These are phyloP conservation scores for Chrysotoxum bicinctum DNA, from an alignment of 2,888 invertebrate species.

Conservation along the genomic window DNA sequence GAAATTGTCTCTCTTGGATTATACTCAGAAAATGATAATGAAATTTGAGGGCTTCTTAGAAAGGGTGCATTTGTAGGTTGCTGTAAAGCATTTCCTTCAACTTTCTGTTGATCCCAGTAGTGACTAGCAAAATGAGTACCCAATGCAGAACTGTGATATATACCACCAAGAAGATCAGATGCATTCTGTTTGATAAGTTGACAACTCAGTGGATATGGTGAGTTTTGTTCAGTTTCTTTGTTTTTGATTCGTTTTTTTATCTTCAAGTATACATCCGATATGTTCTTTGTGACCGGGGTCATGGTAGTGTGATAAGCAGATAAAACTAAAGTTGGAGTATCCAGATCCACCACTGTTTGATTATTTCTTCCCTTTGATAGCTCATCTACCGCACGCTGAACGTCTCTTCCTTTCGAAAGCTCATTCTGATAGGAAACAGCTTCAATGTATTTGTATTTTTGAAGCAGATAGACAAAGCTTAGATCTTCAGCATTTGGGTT, in stretches of 20 bases:
- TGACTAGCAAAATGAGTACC: slow-evolving; percentile 78
- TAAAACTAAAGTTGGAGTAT: slow-evolving; percentile 78
- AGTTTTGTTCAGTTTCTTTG: slow-evolving; percentile 73
- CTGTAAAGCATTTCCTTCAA: slow-evolving; percentile 67
- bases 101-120: slow-evolving; percentile 74
- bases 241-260: slow-evolving; percentile 77
- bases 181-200: slow-evolving; percentile 78
- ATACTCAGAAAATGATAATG: slow-evolving; percentile 67
- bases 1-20: slow-evolving; percentile 72
- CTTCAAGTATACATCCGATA: slow-evolving; percentile 78
- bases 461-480: slow-evolving; percentile 79
- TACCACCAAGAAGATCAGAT: slow-evolving; percentile 76
- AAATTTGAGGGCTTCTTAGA: slow-evolving; percentile 76
- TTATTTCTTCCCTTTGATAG: slow-evolving; percentile 74
- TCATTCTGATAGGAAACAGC: slow-evolving; percentile 78
- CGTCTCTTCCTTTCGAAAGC: slow-evolving; percentile 74
- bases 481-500: slow-evolving; percentile 77
- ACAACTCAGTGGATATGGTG: slow-evolving; percentile 78
- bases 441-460: slow-evolving; percentile 80
- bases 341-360: slow-evolving; percentile 68
- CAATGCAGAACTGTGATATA: slow-evolving; percentile 79
- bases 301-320: slow-evolving; percentile 79
- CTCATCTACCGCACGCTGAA: slow-evolving; percentile 71
- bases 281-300: slow-evolving; percentile 78
- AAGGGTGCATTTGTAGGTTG: slow-evolving; percentile 78